Evolutionary conservation across 2,797 vertebrate genomes (phyloP), one percentile per base, ranked within the genome.

Genomic region (Sebastiscus tertius): DNA sequence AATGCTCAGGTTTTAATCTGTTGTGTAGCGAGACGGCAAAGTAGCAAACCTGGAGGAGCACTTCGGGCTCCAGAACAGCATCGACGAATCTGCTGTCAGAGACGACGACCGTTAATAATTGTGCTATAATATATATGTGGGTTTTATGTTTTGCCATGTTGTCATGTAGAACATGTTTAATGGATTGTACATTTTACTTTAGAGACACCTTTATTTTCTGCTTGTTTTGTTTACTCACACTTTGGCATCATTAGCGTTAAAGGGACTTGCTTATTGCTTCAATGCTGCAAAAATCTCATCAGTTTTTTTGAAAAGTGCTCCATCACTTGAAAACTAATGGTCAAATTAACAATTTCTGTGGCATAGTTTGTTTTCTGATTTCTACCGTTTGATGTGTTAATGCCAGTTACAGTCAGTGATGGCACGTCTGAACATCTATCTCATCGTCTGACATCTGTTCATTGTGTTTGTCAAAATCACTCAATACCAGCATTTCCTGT

Each of bases 401-500:
- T 64, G 61, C 36, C 33, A n/a, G 2, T 65, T 78, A 29, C 16
- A 59, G n/a, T 75, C 26, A 66, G 60, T 72, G 24, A 84, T 68
- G 7, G 13, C 6, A 26, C 59, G 24, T 77, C 60, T 78, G 36
- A 79, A 54, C 33, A 9, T 72, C 8, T n/a, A 16, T 52, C 49
- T n/a, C 8, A 14, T n/a, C 20, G 22, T 78, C 14, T 59, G 10
- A 11, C 6, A 52, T 63, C 31, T 54, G 39, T 52, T 31, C 24
- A 39, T 46, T 61, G 60, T 62, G 22, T 68, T 77, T 59, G 75
- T 80, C 58, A 61, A 68, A 82, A 33, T 86, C 77, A 87, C 66
- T 72, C 10, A 81, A 83, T 27, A 83, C 86, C 88, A 91, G 88
- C 84, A 82, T 84, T 86, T 69, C 36, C 27, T 67, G 72, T 63